These are phyloP conservation scores for Neodon shergylaensis DNA, from an alignment of 2,113 vertebrate genomes.

Conservation along the genomic window DNA sequence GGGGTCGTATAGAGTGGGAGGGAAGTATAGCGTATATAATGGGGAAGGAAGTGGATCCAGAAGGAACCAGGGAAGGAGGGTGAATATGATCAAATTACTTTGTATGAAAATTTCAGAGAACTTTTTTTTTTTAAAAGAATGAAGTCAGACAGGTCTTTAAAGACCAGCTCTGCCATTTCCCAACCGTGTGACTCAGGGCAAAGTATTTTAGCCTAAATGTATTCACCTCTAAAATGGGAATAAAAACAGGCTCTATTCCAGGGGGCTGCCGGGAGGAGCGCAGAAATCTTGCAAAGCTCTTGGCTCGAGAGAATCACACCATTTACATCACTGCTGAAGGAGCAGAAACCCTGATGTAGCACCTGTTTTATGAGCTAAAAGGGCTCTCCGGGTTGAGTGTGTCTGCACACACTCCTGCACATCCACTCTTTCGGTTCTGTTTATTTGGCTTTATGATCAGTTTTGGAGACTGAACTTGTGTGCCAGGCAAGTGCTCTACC, in stretches of 20 bases:
- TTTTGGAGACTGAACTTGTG: background rate
- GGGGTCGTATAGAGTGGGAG: background rate
- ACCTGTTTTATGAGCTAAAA: background rate
- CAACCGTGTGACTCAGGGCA: background rate
- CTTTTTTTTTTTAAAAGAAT: background rate
- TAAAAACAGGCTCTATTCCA: background rate
- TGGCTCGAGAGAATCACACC: background rate
- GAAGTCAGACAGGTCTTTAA: background rate
- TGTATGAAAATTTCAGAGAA: background rate
- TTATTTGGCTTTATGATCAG: background rate
- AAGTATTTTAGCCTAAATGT: background rate
- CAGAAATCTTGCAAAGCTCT: background rate
- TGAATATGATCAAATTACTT: background rate
- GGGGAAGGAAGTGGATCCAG: background rate
- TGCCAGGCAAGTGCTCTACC: background rate
- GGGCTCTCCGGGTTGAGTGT: background rate
- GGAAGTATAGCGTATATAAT: background rate
- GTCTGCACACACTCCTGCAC: background rate
- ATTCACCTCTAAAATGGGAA: constrained; percentile 8
- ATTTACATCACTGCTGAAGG: background rate
- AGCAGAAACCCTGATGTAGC: background rate
- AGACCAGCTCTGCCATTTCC: background rate
- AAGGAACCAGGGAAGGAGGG: background rate
- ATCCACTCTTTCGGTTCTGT: background rate
- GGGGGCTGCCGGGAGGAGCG: background rate